phyloP scores from a whole-genome alignment of 2,888 invertebrate genomes.

The Hyposoter dolosus region DNA sequence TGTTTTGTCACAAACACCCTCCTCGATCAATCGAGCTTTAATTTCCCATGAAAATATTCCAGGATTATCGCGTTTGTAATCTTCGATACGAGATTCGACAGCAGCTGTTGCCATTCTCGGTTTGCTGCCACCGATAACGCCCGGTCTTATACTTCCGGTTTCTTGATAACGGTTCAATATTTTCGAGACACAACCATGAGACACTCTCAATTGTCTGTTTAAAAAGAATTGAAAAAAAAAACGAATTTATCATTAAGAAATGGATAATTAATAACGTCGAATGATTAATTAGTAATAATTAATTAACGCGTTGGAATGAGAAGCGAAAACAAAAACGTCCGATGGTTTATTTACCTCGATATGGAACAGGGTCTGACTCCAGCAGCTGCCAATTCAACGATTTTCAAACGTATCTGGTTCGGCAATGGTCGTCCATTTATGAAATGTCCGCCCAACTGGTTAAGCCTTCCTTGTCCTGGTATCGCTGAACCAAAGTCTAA shows the following conservation, averaged over 20 bases:
- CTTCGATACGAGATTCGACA: slow-evolving; percentile 90
- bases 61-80: slow-evolving; percentile 91
- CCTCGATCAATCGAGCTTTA: slow-evolving; percentile 89
- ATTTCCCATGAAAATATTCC: slow-evolving; percentile 92
- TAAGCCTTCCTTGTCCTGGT: slow-evolving; percentile 96
- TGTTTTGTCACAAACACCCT: slow-evolving; percentile 90
- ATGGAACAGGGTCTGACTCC: slow-evolving; percentile 99
- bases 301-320: background rate
- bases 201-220: slow-evolving; percentile 93
- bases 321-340: background rate
- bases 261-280: background rate
- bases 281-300: background rate
- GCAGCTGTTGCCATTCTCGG: slow-evolving; percentile 91
- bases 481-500: slow-evolving; percentile 81
- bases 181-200: slow-evolving; percentile 99
- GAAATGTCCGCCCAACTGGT: slow-evolving; percentile 98
- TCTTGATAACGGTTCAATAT: slow-evolving; percentile 97
- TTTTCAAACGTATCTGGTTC: slow-evolving; percentile 96
- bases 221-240: background rate
- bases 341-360: slow-evolving; percentile 85
- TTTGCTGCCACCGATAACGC: slow-evolving; percentile 93
- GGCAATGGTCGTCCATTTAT: slow-evolving; percentile 99
- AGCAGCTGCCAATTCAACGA: slow-evolving; percentile 98
- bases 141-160: slow-evolving; percentile 94
- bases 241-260: background rate